phyloP scores from a whole-genome alignment of 1,140 invertebrate species.

The Heliconius himera region DNA sequence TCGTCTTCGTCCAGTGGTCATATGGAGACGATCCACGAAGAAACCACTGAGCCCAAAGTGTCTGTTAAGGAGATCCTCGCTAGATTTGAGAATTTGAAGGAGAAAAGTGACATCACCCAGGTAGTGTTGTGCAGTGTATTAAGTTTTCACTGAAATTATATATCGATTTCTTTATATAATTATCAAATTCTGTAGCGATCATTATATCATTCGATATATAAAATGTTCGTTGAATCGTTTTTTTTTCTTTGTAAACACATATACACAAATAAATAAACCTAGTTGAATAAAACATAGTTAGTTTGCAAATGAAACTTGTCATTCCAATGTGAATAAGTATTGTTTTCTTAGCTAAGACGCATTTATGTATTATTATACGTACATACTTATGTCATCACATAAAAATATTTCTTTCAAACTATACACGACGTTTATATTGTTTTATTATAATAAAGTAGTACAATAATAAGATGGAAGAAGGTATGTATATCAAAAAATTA shows the following conservation, averaged over 20 bases:
- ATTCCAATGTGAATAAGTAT: background rate
- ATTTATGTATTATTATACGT: background rate
- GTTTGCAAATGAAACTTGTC: background rate
- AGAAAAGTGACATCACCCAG: conserved; percentile 66
- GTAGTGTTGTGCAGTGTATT: conserved; percentile 37
- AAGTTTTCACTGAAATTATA: conserved; percentile 9
- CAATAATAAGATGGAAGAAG: no score
- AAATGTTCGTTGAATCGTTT: background rate
- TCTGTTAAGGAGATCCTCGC: conserved; percentile 91
- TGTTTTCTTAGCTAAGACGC: background rate
- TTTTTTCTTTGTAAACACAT: background rate
- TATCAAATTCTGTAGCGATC: background rate
- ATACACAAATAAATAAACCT: background rate
- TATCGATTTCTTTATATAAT: background rate
- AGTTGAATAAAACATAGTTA: background rate
- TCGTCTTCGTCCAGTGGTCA: conserved; percentile 83
- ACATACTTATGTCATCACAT: background rate
- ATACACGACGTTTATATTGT: background rate
- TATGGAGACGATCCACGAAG: conserved; percentile 92
- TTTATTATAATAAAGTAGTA: no score
- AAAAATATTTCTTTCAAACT: background rate
- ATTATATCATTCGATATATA: background rate
- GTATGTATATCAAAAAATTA: no score
- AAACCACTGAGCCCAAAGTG: conserved; percentile 87
- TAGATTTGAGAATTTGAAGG: conserved; percentile 88